Evolutionary conservation across 2,113 vertebrate genomes (phyloP).

Genomic region (Symphodus melops): DNA sequence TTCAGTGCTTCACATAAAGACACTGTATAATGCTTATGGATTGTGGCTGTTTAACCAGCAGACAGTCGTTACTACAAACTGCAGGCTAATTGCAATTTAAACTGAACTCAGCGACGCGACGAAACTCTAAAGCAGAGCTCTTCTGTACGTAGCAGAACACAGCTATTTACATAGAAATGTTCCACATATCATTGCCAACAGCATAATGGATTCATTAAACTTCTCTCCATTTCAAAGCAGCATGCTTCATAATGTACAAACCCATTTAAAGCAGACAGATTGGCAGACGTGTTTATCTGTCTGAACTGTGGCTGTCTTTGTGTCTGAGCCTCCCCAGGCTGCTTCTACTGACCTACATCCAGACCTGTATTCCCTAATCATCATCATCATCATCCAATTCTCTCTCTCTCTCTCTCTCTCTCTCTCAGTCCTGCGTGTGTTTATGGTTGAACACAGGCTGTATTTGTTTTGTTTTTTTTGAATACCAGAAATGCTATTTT

Average conservation of each 20-base stretch:
- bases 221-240: constrained; percentile 6
- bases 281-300: constrained; percentile 65
- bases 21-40: constrained; percentile 13
- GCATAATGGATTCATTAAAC: constrained; percentile 17
- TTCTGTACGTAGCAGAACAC: constrained; percentile 52
- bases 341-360: constrained; percentile 79
- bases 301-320: constrained; percentile 67
- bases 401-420: constrained; percentile 18
- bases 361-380: constrained; percentile 64
- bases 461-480: constrained; percentile 61
- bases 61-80: constrained; percentile 17
- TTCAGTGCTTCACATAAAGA: constrained; percentile 39
- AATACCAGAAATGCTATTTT: constrained; percentile 85
- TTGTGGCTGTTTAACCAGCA: constrained; percentile 37
- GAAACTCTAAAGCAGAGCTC: constrained; percentile 40
- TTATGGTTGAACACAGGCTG: constrained; percentile 61
- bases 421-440: constrained; percentile 49
- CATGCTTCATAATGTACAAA: constrained; percentile 37
- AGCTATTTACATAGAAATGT: constrained; percentile 11
- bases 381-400: constrained; percentile 44
- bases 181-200: constrained; percentile 17
- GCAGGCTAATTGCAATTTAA: constrained; percentile 19
- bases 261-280: constrained; percentile 42
- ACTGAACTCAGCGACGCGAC: constrained; percentile 48
- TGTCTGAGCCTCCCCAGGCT: constrained; percentile 76